Conservation (phyloP, 2,888 invertebrate species). For the Rutpela maculata region DNA sequence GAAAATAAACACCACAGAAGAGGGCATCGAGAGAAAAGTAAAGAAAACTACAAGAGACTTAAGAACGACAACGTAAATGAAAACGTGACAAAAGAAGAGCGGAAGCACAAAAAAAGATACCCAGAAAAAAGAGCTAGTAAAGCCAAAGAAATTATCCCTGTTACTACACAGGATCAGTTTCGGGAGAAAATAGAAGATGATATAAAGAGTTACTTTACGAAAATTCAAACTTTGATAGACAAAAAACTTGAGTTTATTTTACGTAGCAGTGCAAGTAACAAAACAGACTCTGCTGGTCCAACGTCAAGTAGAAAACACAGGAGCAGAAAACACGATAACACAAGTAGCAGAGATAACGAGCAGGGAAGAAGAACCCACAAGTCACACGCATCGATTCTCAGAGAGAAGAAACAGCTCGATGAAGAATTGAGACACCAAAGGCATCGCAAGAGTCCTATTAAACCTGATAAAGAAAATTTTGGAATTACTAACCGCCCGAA, state of each 20-base stretch:
- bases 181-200: conserved; percentile 57
- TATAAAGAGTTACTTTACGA: conserved; percentile 56
- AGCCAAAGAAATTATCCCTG: neutral
- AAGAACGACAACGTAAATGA: neutral
- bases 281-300: neutral
- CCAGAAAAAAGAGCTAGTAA: neutral
- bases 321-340: no score
- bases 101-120: neutral
- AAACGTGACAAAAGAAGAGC: neutral
- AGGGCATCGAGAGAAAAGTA: neutral
- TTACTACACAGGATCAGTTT: conserved; percentile 6
- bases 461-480: neutral
- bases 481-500: neutral
- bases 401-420: no score
- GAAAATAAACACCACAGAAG: conserved; percentile 20
- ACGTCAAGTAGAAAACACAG: neutral
- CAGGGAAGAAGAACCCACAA: neutral
- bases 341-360: no score
- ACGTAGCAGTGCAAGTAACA: conserved; percentile 35
- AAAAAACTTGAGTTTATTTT: conserved; percentile 54
- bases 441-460: neutral
- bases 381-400: no score
- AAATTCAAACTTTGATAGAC: conserved; percentile 58
- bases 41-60: neutral
- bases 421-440: neutral